Conservation (phyloP, 2,113 vertebrate species). For the Todiramphus saurophagus region DNA sequence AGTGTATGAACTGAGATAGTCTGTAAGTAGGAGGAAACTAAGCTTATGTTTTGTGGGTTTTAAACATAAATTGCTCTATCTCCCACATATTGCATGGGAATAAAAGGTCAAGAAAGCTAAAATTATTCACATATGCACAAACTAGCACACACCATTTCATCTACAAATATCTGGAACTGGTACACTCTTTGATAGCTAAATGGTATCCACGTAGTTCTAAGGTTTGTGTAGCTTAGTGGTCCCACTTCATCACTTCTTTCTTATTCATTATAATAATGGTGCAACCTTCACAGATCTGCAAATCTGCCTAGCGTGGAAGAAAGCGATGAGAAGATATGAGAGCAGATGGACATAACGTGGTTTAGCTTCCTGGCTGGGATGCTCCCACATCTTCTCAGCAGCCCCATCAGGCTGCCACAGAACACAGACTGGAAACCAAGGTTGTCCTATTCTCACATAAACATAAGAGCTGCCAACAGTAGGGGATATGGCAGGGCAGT, state of each 20-base stretch:
- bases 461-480: background rate
- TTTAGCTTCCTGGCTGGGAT: background rate
- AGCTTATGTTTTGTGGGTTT: background rate
- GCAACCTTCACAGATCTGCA: background rate
- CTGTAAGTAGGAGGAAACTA: background rate
- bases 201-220: background rate
- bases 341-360: background rate
- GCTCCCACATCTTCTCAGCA: background rate
- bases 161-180: background rate
- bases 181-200: background rate
- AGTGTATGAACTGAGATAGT: background rate
- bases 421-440: background rate
- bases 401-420: background rate
- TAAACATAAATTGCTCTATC: background rate
- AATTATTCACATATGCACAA: background rate
- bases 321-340: fast-evolving
- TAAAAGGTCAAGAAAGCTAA: background rate
- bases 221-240: background rate
- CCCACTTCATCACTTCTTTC: background rate
- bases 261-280: background rate
- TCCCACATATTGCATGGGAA: background rate
- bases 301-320: background rate
- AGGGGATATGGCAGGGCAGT: background rate
- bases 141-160: background rate
- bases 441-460: background rate